Conservation (phyloP, 2,113 vertebrate species). For the Nicator chloris region DNA sequence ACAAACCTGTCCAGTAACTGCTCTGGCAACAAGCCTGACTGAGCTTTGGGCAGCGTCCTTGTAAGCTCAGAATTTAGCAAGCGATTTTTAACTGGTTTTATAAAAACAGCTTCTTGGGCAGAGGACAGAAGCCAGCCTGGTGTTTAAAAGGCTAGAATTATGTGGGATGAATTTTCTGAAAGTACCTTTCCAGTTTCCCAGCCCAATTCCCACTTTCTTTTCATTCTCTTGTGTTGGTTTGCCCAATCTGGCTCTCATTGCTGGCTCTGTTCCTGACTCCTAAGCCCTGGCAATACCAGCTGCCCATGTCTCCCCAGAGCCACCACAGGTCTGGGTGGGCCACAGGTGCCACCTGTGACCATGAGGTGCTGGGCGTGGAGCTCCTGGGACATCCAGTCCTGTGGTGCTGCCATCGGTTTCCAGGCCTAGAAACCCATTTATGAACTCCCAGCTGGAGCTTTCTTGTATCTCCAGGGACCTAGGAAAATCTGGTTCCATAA, state of each 20-base stretch:
- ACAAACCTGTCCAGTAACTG: neutral
- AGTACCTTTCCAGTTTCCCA: neutral
- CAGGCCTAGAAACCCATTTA: neutral
- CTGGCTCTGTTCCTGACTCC: neutral
- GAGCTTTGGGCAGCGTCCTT: neutral
- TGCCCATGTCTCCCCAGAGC: neutral
- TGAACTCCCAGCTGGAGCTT: neutral
- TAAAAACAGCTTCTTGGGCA: neutral
- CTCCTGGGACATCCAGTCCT: neutral
- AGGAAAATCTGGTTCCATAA: neutral
- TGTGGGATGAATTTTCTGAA: neutral
- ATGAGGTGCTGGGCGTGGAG: neutral
- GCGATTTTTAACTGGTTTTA: neutral
- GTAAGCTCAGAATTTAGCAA: neutral
- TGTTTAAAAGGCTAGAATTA: neutral
- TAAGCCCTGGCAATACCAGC: neutral
- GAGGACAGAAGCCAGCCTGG: neutral
- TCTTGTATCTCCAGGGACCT: neutral
- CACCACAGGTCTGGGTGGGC: neutral
- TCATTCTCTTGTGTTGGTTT: neutral
- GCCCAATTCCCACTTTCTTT: neutral
- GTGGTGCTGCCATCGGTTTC: neutral
- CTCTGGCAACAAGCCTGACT: neutral
- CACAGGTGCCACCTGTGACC: neutral
- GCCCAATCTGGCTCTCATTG: neutral